phyloP scores from a whole-genome alignment of 1,140 invertebrate species.

The Batillaria attramentaria region DNA sequence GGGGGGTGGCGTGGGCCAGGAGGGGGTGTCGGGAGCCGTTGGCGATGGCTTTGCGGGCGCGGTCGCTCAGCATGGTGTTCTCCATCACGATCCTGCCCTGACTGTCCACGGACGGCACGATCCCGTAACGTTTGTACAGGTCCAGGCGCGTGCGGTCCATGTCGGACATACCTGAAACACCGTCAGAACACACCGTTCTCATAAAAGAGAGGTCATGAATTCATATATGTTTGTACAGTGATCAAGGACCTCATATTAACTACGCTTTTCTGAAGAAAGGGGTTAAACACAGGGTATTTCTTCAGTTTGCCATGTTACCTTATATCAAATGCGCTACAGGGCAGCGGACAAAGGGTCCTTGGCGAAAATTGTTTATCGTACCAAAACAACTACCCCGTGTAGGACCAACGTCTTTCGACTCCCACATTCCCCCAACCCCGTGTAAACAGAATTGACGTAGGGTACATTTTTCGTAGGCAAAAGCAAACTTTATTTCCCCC shows the following conservation, averaged over 20 bases:
- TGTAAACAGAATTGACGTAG: neutral
- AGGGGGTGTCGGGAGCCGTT: constrained; percentile 23
- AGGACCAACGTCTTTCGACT: too few relatives aligned
- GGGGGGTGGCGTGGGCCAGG: neutral
- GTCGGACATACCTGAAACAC: constrained; percentile 45
- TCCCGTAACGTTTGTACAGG: constrained; percentile 56
- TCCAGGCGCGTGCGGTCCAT: constrained; percentile 46
- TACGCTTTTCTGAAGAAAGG: too few relatives aligned
- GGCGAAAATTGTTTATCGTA: neutral
- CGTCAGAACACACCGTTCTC: too few relatives aligned
- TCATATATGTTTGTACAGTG: too few relatives aligned
- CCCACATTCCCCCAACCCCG: neutral
- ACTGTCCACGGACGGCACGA: constrained; percentile 41
- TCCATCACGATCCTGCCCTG: constrained; percentile 47
- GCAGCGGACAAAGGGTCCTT: too few relatives aligned
- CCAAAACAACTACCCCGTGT: neutral
- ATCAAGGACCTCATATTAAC: too few relatives aligned
- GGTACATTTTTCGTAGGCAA: neutral
- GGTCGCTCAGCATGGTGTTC: constrained; percentile 57
- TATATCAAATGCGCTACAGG: too few relatives aligned
- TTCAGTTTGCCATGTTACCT: too few relatives aligned
- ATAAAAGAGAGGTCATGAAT: too few relatives aligned
- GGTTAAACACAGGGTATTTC: too few relatives aligned
- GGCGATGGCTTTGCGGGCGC: constrained; percentile 38
- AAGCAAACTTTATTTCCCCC: neutral